Evolutionary conservation across 2,888 invertebrate genomes (phyloP), one percentile per base, ranked within the genome.

Genomic region (Luperina nickerlii): DNA sequence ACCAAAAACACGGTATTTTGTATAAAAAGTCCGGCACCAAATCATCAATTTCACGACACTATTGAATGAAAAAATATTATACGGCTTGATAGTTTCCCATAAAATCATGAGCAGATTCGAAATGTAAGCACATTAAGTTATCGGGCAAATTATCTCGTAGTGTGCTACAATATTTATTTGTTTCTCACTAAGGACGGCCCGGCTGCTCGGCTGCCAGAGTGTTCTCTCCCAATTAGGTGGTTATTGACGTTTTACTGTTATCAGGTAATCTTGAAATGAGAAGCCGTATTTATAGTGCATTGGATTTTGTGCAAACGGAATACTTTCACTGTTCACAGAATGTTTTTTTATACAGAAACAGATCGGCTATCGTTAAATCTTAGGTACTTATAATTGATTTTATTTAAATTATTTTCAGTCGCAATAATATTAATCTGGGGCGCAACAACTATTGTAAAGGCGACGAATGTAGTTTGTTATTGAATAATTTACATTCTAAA

Each of bases 91-190:
- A 94, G 96, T 94, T 95, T 94, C 95, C 95, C 96, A 96, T 96
- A 96, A 96, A 96, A 96, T 93, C 96, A 96, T 96, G 96, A 97
- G 96, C 96, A 95, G 95, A 96, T 96, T 95, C 95, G 92, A 96
- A 96, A 96, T 97, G 96, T 97, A 96, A 96, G 96, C 96, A 97
- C 96, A 96, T 96, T 97, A 96, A 95, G 95, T 96, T 97, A 97
- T 97, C 97, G 90, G 90, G 90, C 92, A 94, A 96, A 96, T 96
- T 96, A 96, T 97, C 96, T 95, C 93, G 94, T 94, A 92, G 93
- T 93, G 94, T 94, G 96, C 94, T 95, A 95, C 96, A 96, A 96
- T 97, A 96, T 97, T 97, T 96, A 97, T 97, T 96, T 96, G 96
- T 97, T 95, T 96, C 96, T 96, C 95, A 94, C 92, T 95, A 93